Evolutionary conservation across 2,888 invertebrate genomes (phyloP).

Genomic region (Trachelus stipa): DNA sequence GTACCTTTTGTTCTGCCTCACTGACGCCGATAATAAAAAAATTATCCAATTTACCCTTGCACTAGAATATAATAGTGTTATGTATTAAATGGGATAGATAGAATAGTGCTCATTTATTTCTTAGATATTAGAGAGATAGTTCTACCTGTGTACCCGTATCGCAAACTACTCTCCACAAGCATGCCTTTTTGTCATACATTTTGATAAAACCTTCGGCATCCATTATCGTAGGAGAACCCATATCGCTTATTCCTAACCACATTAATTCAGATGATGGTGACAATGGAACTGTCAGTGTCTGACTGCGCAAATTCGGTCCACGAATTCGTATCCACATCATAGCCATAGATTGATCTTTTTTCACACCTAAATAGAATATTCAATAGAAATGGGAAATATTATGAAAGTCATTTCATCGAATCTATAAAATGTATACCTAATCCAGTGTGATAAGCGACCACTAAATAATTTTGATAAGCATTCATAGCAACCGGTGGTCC

Average conservation of each 20-base stretch:
- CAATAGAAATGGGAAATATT: constrained; percentile 13
- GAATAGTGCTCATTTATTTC: background rate
- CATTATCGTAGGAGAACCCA: constrained; percentile 81
- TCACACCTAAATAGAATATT: constrained; percentile 53
- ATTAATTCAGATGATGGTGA: constrained; percentile 75
- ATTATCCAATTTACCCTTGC: constrained; percentile 77
- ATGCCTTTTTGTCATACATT: constrained; percentile 76
- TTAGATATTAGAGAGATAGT: background rate
- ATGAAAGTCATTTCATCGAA: background rate
- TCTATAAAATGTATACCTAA: constrained; percentile 58
- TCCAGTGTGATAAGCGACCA: constrained; percentile 77
- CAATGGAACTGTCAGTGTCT: constrained; percentile 74
- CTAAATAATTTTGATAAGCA: constrained; percentile 72
- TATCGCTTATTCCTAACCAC: constrained; percentile 86
- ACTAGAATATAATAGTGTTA: constrained; percentile 57
- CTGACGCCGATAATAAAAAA: constrained; percentile 83
- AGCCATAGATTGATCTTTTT: constrained; percentile 70
- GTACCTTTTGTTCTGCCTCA: constrained; percentile 81
- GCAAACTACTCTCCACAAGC: constrained; percentile 85
- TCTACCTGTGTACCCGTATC: constrained; percentile 79
- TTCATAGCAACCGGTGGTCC: constrained; percentile 80
- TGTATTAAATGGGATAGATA: background rate
- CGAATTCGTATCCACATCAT: constrained; percentile 68
- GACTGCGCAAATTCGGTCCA: constrained; percentile 67
- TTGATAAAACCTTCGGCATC: constrained; percentile 84